Evolutionary conservation across 1,140 invertebrate species (phyloP), one percentile per base, ranked within the genome.

Genomic region (Drosophila ambigua): DNA sequence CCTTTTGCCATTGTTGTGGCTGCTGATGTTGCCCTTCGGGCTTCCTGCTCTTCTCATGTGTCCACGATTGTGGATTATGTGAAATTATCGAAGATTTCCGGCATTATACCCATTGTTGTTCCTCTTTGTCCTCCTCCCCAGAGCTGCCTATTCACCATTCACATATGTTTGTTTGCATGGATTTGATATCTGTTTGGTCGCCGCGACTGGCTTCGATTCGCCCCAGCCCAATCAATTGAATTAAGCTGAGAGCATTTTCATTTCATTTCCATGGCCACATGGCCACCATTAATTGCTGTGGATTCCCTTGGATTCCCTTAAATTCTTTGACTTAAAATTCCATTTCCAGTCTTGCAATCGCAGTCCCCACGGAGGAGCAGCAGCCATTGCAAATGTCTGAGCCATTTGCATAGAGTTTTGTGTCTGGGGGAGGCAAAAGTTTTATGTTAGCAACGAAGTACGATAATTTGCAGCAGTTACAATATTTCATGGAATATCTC

Each of bases 81-180:
- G 66, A 88, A 76, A 87, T 87, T 82, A 87, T 88, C 78, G 71
- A 68, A 82, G 69, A 87, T 87, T 79, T 88, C 71, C 66, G 78
- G 66, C 51, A 78, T 76, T 82, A 87, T 78, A 63, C 63, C 69
- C 55, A 85, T 85, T 51, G 81, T 68, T 60, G 81, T 68, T 60
- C 62, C 57, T 61, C 57, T 46, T 75, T 72, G 72, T 60, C 72
- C 72, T 72, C 65, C 75, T 65, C 60, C 73, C 59, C 15, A 46
- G 52, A 24, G 53, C 67, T 69, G 64, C 43, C 72, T 48, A 59
- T 73, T 53, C 41, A 35, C 11, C 11, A 24, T 24, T 3, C 23
- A 24, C 23, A 24, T 24, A 71, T 78, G 71, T 64, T 28, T 44
- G 75, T 59, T 28, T 44, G 75, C 49, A 39, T 31, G 16, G 28